A percentile compares a stretch with the other conserved stretches of the same genome.
Conservation (phyloP, 2,113 vertebrate genomes). For the Tonatia bakeri region DNA sequence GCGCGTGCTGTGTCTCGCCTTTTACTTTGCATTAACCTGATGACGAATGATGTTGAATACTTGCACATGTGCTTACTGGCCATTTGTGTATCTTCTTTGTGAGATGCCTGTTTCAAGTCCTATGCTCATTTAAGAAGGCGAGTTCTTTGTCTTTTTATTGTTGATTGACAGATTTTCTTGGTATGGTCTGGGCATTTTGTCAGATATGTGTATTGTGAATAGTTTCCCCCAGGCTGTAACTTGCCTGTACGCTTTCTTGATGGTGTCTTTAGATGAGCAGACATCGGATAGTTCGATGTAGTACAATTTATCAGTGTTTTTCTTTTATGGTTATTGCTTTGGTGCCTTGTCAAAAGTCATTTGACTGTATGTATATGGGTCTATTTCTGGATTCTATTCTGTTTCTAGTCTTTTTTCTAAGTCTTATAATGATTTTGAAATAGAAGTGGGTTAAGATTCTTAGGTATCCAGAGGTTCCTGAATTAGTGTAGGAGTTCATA, state of each 20-base stretch:
- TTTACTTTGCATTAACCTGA: not conserved
- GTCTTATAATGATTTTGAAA: slow-evolving; percentile 22
- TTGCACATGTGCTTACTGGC: not conserved
- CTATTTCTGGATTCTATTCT: not conserved
- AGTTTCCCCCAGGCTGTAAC: not conserved
- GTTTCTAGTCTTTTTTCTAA: not conserved
- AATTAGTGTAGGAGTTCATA: not conserved
- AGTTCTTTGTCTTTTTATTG: slow-evolving; percentile 19
- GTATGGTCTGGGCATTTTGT: not conserved
- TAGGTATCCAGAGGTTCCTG: not conserved
- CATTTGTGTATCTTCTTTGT: not conserved
- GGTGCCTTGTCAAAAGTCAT: not conserved
- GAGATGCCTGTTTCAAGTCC: not conserved
- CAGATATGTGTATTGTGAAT: not conserved
- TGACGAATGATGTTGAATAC: not conserved
- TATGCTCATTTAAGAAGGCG: slow-evolving; percentile 6
- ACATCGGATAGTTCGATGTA: not conserved
- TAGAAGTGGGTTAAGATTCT: not conserved
- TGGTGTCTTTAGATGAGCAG: not conserved
- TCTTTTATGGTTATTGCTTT: not conserved
- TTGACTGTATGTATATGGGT: not conserved
- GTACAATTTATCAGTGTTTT: slow-evolving; percentile 17
- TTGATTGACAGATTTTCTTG: not conserved
- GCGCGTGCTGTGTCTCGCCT: not conserved
- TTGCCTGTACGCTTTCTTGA: slow-evolving; percentile 19